Evolutionary conservation across 2,888 invertebrate genomes (phyloP), one percentile per base, ranked within the genome.

Genomic region (Lepidocyrtinus sp.): DNA sequence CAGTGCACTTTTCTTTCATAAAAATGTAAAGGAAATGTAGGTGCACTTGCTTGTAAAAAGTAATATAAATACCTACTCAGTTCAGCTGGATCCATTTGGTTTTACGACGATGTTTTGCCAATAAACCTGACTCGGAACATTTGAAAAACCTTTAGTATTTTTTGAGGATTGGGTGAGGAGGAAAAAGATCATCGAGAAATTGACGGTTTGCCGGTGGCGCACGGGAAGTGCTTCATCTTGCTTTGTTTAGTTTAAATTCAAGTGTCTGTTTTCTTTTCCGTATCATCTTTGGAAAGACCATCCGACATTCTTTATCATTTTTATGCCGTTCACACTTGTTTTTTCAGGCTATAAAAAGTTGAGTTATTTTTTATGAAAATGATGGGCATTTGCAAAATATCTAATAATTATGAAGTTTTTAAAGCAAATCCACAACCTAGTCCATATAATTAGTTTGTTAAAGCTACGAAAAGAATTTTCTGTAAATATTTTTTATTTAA

Each of bases 61-160:
- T 64, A 64, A 73, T 55, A 73, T 73, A 64, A 73, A 79, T 74
- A 61, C 73, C 72, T 67, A 65, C 71, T 79, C 73, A n/a, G n/a
- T n/a, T n/a, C n/a, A 79, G 79, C 79, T 79, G 79, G 74, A 79
- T 74, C 79, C 79, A 79, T 80, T 80, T 70, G 74, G 67, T 80
- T 80, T 80, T 80, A 80, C 75, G 79, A 65, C 65, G 69, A 74
- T 75, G 74, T 65, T 17, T 80, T 75, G 79, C 74, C 79, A 74
- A 80, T 80, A 80, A 80, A 80, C n/a, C 59, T 59, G 59, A 59
- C 59, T 59, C 59, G 59, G 59, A 59, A 59, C 21, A 59, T 59
- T 59, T 59, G 59, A 59, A 50, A 50, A 50, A 12, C 5, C 15
- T 12, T 7, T 7, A 2, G 50, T 50, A 50, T 50, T 50, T 50